Conservation (phyloP, 2,113 vertebrate genomes). For the Hoplias malabaricus region DNA sequence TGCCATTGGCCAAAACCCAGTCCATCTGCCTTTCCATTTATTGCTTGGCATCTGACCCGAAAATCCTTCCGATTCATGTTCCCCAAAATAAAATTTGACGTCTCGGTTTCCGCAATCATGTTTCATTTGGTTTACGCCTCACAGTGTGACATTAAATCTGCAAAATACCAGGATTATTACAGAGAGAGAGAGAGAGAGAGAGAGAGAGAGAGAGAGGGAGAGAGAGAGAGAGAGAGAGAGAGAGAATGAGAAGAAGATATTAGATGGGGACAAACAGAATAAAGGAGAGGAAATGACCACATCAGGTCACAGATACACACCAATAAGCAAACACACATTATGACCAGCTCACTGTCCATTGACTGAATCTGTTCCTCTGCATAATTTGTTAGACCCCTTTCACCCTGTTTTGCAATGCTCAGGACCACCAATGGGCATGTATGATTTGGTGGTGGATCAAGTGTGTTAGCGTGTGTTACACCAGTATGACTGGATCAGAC, state of each 20-base stretch:
- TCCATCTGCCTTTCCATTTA: slow-evolving; percentile 16
- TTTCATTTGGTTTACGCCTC: neutral
- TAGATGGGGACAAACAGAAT: neutral
- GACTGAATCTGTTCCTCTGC: too few relatives aligned
- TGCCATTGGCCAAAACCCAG: slow-evolving; percentile 29
- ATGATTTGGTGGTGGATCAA: too few relatives aligned
- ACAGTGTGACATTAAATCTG: neutral
- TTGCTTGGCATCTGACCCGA: neutral
- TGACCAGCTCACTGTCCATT: too few relatives aligned
- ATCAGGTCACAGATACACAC: too few relatives aligned
- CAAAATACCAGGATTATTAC: slow-evolving; percentile 18
- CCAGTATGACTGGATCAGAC: too few relatives aligned
- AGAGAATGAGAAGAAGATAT: neutral
- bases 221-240: neutral
- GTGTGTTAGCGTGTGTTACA: too few relatives aligned
- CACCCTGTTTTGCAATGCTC: too few relatives aligned
- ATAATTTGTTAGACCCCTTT: too few relatives aligned
- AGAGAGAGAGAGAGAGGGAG: neutral
- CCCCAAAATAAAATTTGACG: neutral
- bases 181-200: neutral
- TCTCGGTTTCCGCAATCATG: slow-evolving; percentile 13
- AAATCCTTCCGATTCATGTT: slow-evolving; percentile 6
- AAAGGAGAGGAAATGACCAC: neutral
- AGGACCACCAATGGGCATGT: too few relatives aligned
- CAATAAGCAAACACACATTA: too few relatives aligned